Conservation (phyloP, 2,113 vertebrate genomes). For the Eleginops maclovinus region DNA sequence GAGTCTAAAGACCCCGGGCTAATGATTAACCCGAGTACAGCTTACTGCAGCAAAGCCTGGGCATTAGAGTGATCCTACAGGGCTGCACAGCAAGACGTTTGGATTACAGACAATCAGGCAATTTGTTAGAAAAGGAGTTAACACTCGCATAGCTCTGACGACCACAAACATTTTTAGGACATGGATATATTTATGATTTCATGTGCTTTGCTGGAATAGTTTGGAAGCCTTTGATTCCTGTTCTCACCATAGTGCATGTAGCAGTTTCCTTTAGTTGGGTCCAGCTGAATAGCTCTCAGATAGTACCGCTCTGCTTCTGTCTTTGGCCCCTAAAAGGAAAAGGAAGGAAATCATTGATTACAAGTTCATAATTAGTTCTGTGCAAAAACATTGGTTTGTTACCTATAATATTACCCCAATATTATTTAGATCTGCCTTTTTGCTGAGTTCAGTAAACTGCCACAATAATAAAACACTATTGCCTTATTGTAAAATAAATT, state of each 20-base stretch:
- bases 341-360: constrained; percentile 10
- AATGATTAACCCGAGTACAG: constrained; percentile 14
- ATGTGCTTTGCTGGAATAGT: not conserved
- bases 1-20: constrained; percentile 1
- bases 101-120: constrained; percentile 13
- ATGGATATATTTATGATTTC: not conserved
- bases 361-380: not conserved
- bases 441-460: no score
- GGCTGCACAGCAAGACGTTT: not conserved
- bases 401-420: not conserved
- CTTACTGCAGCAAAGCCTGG: constrained; percentile 31
- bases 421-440: no score
- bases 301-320: constrained; percentile 94
- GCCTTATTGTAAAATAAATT: no score
- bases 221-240: not conserved
- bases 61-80: constrained; percentile 12
- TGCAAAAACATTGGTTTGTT: not conserved
- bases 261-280: constrained; percentile 95
- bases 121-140: constrained; percentile 1
- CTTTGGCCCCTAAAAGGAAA: constrained; percentile 89
- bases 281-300: constrained; percentile 93
- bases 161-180: not conserved
- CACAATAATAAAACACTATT: no score
- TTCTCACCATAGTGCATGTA: constrained; percentile 98
- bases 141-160: constrained; percentile 6